Evolutionary conservation across 23 tunicate genomes (phyloP).

Genomic region (Styela plicata): DNA sequence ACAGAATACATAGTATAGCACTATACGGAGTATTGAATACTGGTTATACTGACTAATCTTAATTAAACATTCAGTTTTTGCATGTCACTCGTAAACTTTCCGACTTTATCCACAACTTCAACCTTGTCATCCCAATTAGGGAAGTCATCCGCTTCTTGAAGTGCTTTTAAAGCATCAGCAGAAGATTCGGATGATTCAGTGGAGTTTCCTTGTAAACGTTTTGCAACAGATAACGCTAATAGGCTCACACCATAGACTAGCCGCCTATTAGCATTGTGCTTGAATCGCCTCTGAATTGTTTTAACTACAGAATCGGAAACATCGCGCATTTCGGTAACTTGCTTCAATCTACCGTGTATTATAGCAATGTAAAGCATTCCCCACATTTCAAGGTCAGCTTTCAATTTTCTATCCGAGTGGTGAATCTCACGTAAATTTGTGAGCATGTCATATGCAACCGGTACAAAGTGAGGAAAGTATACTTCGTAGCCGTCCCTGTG

Average conservation of each 20-base stretch:
- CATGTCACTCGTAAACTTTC: background rate
- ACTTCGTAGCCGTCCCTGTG: background rate
- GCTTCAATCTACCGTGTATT: conserved; percentile 7
- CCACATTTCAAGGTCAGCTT: conserved; percentile 30
- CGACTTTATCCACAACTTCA: background rate
- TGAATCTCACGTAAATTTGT: conserved; percentile 25
- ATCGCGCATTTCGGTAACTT: conserved; percentile 20
- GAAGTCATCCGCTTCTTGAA: conserved; percentile 4
- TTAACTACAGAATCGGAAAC: background rate
- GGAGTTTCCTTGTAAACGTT: background rate
- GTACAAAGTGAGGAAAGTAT: conserved; percentile 19
- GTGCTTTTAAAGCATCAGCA: background rate
- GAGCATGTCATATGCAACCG: conserved; percentile 24
- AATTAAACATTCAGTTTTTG: background rate
- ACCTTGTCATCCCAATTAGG: conserved; percentile 20
- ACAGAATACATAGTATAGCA: too few species aligned
- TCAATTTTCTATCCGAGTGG: conserved; percentile 4
- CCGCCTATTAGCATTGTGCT: background rate
- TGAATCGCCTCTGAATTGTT: conserved; percentile 4
- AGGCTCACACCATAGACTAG: background rate
- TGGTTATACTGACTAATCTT: too few species aligned
- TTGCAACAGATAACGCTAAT: background rate
- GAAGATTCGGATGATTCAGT: background rate
- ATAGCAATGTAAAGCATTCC: conserved; percentile 24
- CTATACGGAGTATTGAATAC: too few species aligned